Conservation (phyloP, 1,140 invertebrate species). For the Doryteuthis pealeii region DNA sequence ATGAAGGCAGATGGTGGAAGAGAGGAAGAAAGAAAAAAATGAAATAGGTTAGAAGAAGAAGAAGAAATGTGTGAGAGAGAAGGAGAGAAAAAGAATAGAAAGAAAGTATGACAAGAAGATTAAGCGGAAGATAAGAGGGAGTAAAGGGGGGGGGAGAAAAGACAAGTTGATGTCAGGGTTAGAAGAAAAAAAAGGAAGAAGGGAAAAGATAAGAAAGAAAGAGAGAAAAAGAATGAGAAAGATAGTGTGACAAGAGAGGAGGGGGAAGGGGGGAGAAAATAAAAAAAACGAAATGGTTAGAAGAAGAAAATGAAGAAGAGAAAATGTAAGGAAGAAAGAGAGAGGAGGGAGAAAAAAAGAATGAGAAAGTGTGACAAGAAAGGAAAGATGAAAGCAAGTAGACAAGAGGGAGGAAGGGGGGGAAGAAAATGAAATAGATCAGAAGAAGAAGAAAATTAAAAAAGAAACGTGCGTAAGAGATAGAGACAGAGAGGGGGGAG, state of each 20-base stretch:
- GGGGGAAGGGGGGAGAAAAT: background rate
- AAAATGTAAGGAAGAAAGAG: too few species aligned
- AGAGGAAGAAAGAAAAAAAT: background rate
- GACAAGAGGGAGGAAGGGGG: too few species aligned
- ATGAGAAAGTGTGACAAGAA: too few species aligned
- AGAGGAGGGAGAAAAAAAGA: too few species aligned
- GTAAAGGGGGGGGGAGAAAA: background rate
- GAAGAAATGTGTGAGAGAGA: background rate
- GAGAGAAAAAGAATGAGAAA: background rate
- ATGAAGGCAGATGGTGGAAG: background rate
- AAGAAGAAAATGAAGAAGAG: too few species aligned
- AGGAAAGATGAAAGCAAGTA: too few species aligned
- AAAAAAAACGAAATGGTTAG: background rate
- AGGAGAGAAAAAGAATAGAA: background rate
- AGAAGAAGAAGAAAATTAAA: too few species aligned
- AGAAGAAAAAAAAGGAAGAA: background rate
- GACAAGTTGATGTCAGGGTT: background rate
- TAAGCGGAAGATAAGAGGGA: background rate
- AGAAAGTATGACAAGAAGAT: background rate
- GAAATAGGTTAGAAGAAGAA: background rate
- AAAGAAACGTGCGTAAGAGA: too few species aligned
- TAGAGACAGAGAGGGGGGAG: too few species aligned
- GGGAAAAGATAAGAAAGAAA: background rate
- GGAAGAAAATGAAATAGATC: too few species aligned
- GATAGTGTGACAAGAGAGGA: background rate